Percentiles rank a stretch among this genome's conserved stretches.
These are phyloP conservation scores for Andrena cerasifolii DNA, from an alignment of 1,140 invertebrate species.

Conservation along the genomic window DNA sequence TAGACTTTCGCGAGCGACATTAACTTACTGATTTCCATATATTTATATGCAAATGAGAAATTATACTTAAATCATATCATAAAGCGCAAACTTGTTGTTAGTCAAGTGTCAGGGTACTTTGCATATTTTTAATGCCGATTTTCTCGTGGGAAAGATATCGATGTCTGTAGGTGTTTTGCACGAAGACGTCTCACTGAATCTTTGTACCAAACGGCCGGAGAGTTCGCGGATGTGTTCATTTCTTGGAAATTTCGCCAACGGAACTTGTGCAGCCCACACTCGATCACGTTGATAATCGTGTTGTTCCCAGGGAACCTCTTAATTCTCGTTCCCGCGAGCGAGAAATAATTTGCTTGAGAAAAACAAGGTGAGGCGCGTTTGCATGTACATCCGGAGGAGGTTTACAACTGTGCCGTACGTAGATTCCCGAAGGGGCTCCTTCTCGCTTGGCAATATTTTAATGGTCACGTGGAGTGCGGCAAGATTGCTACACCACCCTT, in stretches of 20 bases:
- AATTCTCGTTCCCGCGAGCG: conserved; percentile 36
- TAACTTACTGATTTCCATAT: too few relatives aligned
- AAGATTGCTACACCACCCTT: conserved; percentile 35
- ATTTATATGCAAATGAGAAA: too few relatives aligned
- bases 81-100: too few relatives aligned
- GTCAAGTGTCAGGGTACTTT: too few relatives aligned
- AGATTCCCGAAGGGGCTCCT: conserved; percentile 44
- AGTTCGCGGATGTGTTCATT: background rate
- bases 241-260: background rate
- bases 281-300: conserved; percentile 31
- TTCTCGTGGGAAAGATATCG: too few relatives aligned
- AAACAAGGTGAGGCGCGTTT: conserved; percentile 29
- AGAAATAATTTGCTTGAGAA: conserved; percentile 55
- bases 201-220: too few relatives aligned
- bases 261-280: background rate
- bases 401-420: conserved; percentile 38
- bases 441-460: conserved; percentile 38
- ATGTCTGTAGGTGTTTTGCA: background rate
- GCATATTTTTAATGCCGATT: too few relatives aligned
- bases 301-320: conserved; percentile 47
- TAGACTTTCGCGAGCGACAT: too few relatives aligned
- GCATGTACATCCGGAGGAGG: conserved; percentile 24
- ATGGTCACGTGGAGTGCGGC: conserved; percentile 31
- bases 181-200: too few relatives aligned
- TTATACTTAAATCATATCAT: too few relatives aligned